Conservation (phyloP, 2,888 invertebrate species). For the Scaptomyza caliginosa region DNA sequence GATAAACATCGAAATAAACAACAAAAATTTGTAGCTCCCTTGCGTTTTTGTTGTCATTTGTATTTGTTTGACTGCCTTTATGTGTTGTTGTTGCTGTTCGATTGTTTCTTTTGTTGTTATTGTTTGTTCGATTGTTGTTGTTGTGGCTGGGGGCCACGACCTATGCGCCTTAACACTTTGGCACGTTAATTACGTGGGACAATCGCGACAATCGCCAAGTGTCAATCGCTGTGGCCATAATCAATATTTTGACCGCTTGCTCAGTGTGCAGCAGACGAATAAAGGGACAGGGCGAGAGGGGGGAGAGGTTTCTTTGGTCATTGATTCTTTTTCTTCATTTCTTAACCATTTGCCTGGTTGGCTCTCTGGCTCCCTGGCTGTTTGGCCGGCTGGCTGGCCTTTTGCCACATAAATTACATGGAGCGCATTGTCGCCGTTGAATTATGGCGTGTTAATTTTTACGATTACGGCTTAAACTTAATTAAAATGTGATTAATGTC, state of each 20-base stretch:
- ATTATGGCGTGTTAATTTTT: conserved; percentile 78
- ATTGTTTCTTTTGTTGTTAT: conserved; percentile 5
- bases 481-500: conserved; percentile 78
- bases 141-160: conserved; percentile 33
- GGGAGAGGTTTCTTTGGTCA: neutral
- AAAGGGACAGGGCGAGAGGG: neutral
- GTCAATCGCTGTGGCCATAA: conserved; percentile 72
- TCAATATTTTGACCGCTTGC: conserved; percentile 72
- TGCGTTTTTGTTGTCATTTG: conserved; percentile 54
- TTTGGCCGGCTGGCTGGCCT: no score
- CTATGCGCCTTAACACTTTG: conserved; percentile 74
- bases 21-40: conserved; percentile 75
- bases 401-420: conserved; percentile 72
- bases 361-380: no score
- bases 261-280: conserved; percentile 23
- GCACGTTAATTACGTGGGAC: conserved; percentile 75
- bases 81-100: conserved; percentile 20
- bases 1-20: conserved; percentile 76
- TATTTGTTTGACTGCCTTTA: conserved; percentile 21
- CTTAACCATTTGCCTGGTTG: conserved; percentile 10
- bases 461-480: conserved; percentile 78
- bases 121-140: conserved; percentile 6
- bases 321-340: conserved; percentile 27
- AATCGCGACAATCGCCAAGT: conserved; percentile 74
- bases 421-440: conserved; percentile 77